Percentiles rank a stretch among this genome's conserved stretches.
Conservation (phyloP, 64 coral and sea anemone genomes). For the Astreopora myriophthalma region DNA sequence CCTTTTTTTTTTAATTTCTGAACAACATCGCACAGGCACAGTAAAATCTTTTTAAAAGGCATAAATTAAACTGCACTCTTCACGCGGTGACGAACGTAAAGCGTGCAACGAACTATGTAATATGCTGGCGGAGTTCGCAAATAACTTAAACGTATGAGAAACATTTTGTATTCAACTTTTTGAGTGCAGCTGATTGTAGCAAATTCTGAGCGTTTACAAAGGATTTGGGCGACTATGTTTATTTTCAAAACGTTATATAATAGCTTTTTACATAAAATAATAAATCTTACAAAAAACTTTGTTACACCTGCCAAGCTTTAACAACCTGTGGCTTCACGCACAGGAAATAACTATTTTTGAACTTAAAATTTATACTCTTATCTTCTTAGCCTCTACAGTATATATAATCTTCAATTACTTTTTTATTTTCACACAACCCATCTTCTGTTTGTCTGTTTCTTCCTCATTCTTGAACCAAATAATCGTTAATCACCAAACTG, state of each 20-base stretch:
- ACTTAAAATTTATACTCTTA: not conserved
- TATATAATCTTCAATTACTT: not conserved
- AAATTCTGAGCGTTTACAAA: not conserved
- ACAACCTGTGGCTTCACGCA: not conserved
- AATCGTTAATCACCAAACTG: not conserved
- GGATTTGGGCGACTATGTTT: not conserved
- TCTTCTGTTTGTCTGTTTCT: too few species aligned
- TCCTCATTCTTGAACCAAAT: not conserved
- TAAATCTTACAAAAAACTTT: not conserved
- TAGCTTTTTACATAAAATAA: not conserved
- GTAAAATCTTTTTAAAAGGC: not conserved
- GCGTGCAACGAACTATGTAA: not conserved
- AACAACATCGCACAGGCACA: not conserved
- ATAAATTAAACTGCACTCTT: conserved; percentile 1
- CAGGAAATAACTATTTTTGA: not conserved
- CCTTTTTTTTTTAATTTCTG: conserved; percentile 6
- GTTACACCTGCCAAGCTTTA: not conserved
- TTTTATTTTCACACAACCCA: not conserved
- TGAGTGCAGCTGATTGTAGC: not conserved
- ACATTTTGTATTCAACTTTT: not conserved
- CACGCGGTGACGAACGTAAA: not conserved
- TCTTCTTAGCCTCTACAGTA: not conserved
- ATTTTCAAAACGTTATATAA: not conserved
- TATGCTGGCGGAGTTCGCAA: not conserved
- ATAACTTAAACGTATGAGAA: conserved; percentile 44